Evolutionary conservation across 1,140 invertebrate genomes (phyloP), one percentile per base, ranked within the genome.

Genomic region (Papilio xuthus): DNA sequence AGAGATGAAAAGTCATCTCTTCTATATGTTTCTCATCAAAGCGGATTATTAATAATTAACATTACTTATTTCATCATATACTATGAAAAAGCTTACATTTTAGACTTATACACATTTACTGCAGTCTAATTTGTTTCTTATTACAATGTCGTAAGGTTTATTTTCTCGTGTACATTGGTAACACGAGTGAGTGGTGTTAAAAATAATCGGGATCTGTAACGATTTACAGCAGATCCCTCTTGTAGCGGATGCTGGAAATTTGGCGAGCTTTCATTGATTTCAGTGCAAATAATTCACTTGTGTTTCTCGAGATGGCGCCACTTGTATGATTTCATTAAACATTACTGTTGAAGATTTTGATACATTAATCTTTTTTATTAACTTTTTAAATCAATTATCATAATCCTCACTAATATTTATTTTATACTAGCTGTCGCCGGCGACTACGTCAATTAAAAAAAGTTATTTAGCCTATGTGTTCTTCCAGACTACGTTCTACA

Each of bases 241-340:
- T 63, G 77, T 78, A 79, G 75, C n/a, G 20, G 73, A 70, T 69
- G 77, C 78, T 71, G 69, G 37, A 79, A 80, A 42, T 73, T 77
- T 80, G 82, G 83, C 84, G 75, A 60, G 37, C 44, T 80, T 81
- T 74, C 80, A 83, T 83, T 23, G 80, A 83, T 86, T 81, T 80
- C 79, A 28, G 60, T 72, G 76, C 67, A 79, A 78, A 26, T 63
- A 77, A 79, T 84, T 74, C 60, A 15, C 50, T 47, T 15, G 60
- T 73, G 74, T 79, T 78, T 72, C 77, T 41, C 69, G 77, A 85
- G 85, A 81, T 85, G 85, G 82, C 84, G 80, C 44, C 73, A 76
- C 73, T 37, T 1, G 70, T 28, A 56, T 44, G 13, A 53, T 67
- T 73, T 20, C 18, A 63, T 78, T 15, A 20, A 78, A 23, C 6